These are phyloP conservation scores for Phasianus colchicus DNA, from an alignment of 2,113 vertebrate genomes.

Conservation along the genomic window DNA sequence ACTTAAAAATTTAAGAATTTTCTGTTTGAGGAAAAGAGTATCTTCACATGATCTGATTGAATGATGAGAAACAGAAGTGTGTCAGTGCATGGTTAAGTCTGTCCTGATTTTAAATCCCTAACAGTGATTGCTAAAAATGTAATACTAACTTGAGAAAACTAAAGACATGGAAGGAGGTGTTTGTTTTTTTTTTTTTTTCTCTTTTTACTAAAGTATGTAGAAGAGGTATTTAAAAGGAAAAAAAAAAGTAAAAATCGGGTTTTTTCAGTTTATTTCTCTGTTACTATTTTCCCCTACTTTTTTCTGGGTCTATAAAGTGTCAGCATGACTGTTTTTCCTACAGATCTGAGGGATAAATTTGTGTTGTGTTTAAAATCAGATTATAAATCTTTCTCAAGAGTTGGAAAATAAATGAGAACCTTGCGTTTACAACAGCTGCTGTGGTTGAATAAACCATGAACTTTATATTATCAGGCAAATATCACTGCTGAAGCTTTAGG, in stretches of 20 bases:
- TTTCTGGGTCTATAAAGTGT: not conserved
- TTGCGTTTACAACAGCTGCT: constrained; percentile 51
- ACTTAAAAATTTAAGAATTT: not conserved
- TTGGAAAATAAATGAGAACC: constrained; percentile 58
- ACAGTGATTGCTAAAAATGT: not conserved
- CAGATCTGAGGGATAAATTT: constrained; percentile 40
- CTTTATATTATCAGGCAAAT: constrained; percentile 51
- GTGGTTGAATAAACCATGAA: constrained; percentile 70
- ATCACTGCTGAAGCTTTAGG: constrained; percentile 35
- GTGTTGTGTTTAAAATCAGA: constrained; percentile 46
- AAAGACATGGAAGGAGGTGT: not conserved
- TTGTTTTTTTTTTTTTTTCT: not conserved
- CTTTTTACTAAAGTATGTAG: not conserved
- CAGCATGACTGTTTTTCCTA: constrained; percentile 6
- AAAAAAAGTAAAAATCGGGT: not conserved
- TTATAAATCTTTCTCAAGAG: constrained; percentile 60
- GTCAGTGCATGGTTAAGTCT: not conserved
- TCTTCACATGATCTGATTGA: not conserved
- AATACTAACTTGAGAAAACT: not conserved
- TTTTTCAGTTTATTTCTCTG: not conserved
- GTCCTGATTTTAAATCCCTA: not conserved
- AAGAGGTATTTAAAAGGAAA: not conserved
- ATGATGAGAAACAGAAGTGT: not conserved
- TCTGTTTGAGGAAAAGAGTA: not conserved
- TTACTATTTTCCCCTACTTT: not conserved